Evolutionary conservation across 1,140 invertebrate genomes (phyloP).

Genomic region (Onthophagus taurus): DNA sequence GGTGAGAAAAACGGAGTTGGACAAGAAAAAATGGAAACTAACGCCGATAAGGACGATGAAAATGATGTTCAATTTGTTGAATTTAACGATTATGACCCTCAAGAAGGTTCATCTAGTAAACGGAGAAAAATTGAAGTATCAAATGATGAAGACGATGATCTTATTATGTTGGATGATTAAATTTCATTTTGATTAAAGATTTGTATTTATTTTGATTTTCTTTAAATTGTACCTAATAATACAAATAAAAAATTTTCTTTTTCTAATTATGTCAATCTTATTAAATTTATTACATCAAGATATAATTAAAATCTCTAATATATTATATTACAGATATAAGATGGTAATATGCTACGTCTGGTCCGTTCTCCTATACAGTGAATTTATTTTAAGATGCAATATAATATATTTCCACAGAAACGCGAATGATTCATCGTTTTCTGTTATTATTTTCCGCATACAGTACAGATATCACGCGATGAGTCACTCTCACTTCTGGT

Average conservation of each 20-base stretch:
- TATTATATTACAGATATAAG: too few species aligned
- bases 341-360: too few species aligned
- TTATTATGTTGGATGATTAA: conserved; percentile 22
- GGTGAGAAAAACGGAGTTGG: conserved; percentile 17
- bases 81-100: conserved; percentile 28
- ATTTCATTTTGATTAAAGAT: not conserved
- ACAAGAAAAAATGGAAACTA: not conserved
- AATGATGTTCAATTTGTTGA: conserved; percentile 29
- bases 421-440: too few species aligned
- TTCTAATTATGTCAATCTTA: conserved; percentile 1
- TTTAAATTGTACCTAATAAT: not conserved
- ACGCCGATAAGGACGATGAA: conserved; percentile 20
- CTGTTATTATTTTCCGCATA: too few species aligned
- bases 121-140: conserved; percentile 30
- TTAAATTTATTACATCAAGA: too few species aligned
- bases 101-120: conserved; percentile 39
- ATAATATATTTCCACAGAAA: too few species aligned
- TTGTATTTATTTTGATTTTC: conserved; percentile 9
- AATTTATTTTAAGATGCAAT: too few species aligned
- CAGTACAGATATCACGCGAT: too few species aligned
- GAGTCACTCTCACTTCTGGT: too few species aligned
- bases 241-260: not conserved
- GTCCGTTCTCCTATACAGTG: too few species aligned
- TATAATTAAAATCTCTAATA: too few species aligned
- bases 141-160: conserved; percentile 30